These are phyloP conservation scores for Sardinella longiceps DNA, from an alignment of 2,797 vertebrate genomes.

Conservation along the genomic window DNA sequence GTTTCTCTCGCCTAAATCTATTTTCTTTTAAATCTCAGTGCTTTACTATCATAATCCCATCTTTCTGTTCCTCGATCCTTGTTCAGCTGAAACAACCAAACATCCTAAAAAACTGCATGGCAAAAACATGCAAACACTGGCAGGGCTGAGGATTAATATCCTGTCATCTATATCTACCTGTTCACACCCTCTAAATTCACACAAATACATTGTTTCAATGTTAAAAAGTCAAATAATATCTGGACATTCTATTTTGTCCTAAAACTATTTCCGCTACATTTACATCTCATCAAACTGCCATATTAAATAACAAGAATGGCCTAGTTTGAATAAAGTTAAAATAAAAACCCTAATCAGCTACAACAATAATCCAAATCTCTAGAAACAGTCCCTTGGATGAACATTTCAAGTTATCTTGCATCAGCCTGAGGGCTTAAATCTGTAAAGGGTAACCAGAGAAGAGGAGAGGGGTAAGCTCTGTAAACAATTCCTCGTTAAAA, in stretches of 20 bases:
- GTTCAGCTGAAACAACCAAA: background rate
- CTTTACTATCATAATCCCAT: background rate
- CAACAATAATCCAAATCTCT: too few relatives aligned
- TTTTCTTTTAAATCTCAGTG: background rate
- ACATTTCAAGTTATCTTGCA: background rate
- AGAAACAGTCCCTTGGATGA: background rate
- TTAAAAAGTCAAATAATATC: too few relatives aligned
- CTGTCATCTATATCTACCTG: background rate
- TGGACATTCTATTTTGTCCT: too few relatives aligned
- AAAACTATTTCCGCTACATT: background rate
- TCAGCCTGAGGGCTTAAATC: background rate
- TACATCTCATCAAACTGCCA: too few relatives aligned
- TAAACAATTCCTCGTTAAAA: slow-evolving; percentile 6
- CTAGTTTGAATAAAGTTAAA: too few relatives aligned
- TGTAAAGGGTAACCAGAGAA: background rate
- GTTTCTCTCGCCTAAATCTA: background rate
- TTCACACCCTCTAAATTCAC: too few relatives aligned
- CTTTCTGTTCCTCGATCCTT: background rate
- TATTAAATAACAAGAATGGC: too few relatives aligned
- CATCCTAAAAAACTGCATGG: background rate
- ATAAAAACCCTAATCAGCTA: background rate
- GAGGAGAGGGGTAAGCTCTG: background rate
- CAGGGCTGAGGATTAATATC: background rate
- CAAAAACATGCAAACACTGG: background rate
- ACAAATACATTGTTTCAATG: too few relatives aligned